These are phyloP conservation scores for Pinna nobilis DNA, from an alignment of 1,140 invertebrate genomes.

Conservation along the genomic window DNA sequence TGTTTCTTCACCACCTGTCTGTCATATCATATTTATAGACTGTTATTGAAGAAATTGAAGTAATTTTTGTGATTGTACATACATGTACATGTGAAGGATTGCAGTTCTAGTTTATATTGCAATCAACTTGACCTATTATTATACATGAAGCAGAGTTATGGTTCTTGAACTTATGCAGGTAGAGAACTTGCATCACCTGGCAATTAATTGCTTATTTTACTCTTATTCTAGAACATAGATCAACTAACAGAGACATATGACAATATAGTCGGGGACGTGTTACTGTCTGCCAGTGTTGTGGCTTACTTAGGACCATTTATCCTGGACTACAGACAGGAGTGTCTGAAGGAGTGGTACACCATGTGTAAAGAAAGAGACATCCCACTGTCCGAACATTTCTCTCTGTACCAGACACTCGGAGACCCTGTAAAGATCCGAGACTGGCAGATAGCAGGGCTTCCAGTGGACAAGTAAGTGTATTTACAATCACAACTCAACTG, in stretches of 20 bases:
- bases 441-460: conserved; percentile 74
- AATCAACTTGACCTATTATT: no score
- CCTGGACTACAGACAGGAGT: conserved; percentile 72
- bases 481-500: neutral
- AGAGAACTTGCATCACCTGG: neutral
- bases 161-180: neutral
- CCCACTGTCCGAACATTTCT: conserved; percentile 71
- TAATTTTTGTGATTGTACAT: no score
- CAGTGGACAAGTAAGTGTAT: conserved; percentile 71
- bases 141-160: no score
- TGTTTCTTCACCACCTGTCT: no score
- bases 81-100: no score
- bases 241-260: conserved; percentile 69
- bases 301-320: conserved; percentile 74
- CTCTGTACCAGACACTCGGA: conserved; percentile 69
- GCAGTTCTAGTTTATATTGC: no score
- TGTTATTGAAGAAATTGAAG: no score
- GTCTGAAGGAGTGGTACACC: conserved; percentile 70
- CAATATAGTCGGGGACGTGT: conserved; percentile 74
- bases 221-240: conserved; percentile 68
- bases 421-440: conserved; percentile 74
- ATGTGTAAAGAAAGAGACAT: conserved; percentile 70
- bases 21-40: no score
- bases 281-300: conserved; percentile 72
- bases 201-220: neutral